Conservation (phyloP, 1,140 invertebrate genomes). For the Euwallacea similis region DNA sequence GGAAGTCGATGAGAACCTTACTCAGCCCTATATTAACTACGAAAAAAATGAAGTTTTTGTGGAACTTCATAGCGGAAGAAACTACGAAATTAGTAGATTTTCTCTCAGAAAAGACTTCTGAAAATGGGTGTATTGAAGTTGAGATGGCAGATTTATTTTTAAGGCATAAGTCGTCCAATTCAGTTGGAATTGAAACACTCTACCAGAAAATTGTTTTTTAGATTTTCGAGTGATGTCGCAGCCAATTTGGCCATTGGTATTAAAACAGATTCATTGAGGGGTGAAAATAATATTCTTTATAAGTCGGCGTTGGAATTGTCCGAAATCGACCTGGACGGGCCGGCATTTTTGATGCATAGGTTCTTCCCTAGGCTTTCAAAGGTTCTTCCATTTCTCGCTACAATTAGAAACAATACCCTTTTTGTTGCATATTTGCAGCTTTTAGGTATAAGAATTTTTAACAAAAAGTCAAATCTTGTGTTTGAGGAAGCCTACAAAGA, state of each 20-base stretch:
- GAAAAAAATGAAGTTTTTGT: background rate
- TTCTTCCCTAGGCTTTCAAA: background rate
- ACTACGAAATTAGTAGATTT: background rate
- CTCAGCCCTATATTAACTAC: background rate
- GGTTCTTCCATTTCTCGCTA: background rate
- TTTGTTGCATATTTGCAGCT: background rate
- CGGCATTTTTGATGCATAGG: background rate
- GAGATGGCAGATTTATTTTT: no score
- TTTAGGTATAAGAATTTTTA: background rate
- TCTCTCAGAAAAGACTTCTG: no score
- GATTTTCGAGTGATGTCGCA: constrained; percentile 50
- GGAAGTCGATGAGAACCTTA: background rate
- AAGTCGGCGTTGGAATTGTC: background rate
- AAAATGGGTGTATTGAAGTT: no score
- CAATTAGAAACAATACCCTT: background rate
- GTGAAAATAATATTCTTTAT: background rate
- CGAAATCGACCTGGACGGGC: background rate
- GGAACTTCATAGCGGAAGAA: background rate
- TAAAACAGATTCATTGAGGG: background rate
- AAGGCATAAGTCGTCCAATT: no score
- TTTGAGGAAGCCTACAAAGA: no score
- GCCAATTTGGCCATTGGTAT: background rate
- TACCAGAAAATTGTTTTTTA: background rate
- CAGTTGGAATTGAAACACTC: no score
- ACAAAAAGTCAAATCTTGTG: no score